These are phyloP conservation scores for Apteryx mantelli DNA, from an alignment of 2,113 vertebrate genomes.

Conservation along the genomic window DNA sequence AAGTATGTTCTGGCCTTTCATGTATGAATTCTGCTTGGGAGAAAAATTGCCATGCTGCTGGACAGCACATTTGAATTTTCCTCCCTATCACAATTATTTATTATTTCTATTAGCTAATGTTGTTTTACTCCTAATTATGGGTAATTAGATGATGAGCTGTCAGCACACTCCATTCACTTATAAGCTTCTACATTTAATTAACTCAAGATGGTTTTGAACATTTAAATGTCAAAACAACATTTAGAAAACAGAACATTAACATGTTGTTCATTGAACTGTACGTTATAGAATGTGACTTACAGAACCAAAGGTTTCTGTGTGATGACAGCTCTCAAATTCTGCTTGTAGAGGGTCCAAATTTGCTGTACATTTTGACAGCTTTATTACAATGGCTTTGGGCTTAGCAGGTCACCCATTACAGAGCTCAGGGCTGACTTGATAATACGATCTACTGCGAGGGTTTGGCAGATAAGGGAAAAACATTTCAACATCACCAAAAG, in stretches of 20 bases:
- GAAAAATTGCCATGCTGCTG: slow-evolving; percentile 34
- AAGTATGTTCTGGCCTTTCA: background rate
- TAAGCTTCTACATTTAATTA: slow-evolving; percentile 73
- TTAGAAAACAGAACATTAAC: slow-evolving; percentile 69
- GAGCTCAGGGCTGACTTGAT: background rate
- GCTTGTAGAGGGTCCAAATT: slow-evolving; percentile 18
- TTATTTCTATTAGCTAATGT: slow-evolving; percentile 64
- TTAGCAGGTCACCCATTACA: background rate
- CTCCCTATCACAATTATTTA: slow-evolving; percentile 66
- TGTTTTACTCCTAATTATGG: slow-evolving; percentile 63
- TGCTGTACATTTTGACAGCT: slow-evolving; percentile 27
- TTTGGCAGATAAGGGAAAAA: background rate
- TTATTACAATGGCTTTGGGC: background rate
- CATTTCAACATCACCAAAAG: background rate
- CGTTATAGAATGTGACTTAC: slow-evolving; percentile 60
- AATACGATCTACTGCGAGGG: background rate
- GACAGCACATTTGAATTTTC: slow-evolving; percentile 47
- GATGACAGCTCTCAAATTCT: slow-evolving; percentile 50
- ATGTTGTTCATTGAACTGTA: slow-evolving; percentile 64
- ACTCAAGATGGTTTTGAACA: slow-evolving; percentile 69
- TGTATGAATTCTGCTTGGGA: slow-evolving; percentile 3
- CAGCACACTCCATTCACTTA: slow-evolving; percentile 53
- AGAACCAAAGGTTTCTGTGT: slow-evolving; percentile 58
- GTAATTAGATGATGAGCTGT: slow-evolving; percentile 71
- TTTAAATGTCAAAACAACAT: slow-evolving; percentile 72